Evolutionary conservation across 2,888 invertebrate species (phyloP), one percentile per base, ranked within the genome.

Genomic region (Palloptera scutellata): DNA sequence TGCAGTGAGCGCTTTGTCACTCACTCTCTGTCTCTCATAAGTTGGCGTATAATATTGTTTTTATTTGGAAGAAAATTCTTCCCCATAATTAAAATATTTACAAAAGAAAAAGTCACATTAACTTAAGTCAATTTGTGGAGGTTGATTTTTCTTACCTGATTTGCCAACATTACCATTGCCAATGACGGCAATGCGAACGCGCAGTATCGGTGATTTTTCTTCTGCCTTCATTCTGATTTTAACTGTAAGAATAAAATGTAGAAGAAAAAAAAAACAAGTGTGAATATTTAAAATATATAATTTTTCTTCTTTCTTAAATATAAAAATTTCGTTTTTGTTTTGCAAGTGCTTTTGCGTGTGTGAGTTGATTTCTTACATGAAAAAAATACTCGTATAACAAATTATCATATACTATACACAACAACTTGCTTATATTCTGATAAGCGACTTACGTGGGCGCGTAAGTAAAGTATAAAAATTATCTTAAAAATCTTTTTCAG

Each of bases 161-260:
- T 92, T 92, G 80, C 92, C 92, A 76, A 92, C 92, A 86, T 91
- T 89, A 68, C 90, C 89, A 86, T 90, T 91, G 77, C 92, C 92
- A 76, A 92, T 89, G 74, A 92, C 91, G 64, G 91, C 92, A 76
- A 92, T 89, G 75, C 92, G 88, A 69, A 92, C 91, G 78, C 90
- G 89, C 70, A 90, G 89, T 74, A 88, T 86, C 74, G 86, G 88
- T 74, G 86, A 85, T 80, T 87, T 89, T 80, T 91, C 91, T 74
- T 88, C 88, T 68, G 88, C 87, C 84, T 88, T 88, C 88, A 88
- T 88, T 71, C 65, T 69, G 72, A 73, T 66, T 71, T 69, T 60
- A 71, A 72, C 71, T 70, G 61, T 5, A 74, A 73, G 65, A 10
- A 67, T n/a, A 30, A 20, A 59, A 1, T 40, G 17, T 42, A 42